phyloP scores from a whole-genome alignment of 2,888 invertebrate species.

The Pandemis corylana region DNA sequence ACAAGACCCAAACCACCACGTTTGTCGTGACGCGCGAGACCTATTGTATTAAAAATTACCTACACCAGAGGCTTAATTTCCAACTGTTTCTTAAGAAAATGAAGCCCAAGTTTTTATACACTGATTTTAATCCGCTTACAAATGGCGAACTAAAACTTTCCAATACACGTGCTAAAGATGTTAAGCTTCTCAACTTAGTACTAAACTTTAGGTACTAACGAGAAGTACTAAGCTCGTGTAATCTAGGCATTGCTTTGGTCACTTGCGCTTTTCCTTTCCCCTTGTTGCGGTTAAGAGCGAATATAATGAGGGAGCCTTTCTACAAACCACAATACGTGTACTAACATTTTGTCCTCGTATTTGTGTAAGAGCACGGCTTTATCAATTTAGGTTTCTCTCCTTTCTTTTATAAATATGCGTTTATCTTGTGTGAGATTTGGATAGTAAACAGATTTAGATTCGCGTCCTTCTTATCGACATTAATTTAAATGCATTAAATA shows the following conservation, averaged over 20 bases:
- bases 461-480: no score
- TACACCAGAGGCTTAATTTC: no score
- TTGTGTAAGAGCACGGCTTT: constrained; percentile 7
- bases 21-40: no score
- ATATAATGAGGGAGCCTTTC: constrained; percentile 14
- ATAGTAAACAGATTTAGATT: no score
- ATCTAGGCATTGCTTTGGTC: not conserved
- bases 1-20: no score
- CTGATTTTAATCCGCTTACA: no score
- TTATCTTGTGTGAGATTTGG: not conserved
- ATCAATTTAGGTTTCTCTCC: constrained; percentile 21
- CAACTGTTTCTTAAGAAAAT: no score
- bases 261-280: constrained; percentile 36
- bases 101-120: no score
- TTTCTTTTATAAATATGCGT: not conserved
- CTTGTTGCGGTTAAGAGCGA: constrained; percentile 29
- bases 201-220: not conserved
- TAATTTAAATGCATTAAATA: no score
- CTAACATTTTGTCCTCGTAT: constrained; percentile 17
- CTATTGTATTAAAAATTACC: no score
- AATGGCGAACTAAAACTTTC: no score
- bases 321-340: constrained; percentile 35
- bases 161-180: no score
- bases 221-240: not conserved
- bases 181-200: not conserved